These are phyloP conservation scores for Drosophila austrosaltans DNA, from an alignment of 2,888 invertebrate genomes.

Conservation along the genomic window DNA sequence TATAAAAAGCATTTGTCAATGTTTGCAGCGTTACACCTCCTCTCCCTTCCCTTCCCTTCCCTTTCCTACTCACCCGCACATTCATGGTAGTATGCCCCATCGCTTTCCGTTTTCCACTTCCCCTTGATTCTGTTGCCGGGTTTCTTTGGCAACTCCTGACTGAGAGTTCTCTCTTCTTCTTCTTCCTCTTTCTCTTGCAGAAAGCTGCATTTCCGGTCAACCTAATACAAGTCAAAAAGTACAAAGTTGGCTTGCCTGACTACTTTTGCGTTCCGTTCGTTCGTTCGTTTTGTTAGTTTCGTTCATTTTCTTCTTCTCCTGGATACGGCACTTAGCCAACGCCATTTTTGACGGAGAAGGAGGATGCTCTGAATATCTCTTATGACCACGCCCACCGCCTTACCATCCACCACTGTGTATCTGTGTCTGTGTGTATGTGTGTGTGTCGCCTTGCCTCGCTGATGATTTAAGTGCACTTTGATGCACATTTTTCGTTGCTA, in stretches of 20 bases:
- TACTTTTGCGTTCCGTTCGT: slow-evolving; percentile 36
- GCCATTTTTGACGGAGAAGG: slow-evolving; percentile 51
- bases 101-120: not conserved
- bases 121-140: not conserved
- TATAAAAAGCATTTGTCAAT: slow-evolving; percentile 64
- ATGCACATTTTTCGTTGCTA: slow-evolving; percentile 78
- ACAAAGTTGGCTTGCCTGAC: slow-evolving; percentile 63
- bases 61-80: not conserved
- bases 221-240: slow-evolving; percentile 75
- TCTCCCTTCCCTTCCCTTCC: not conserved
- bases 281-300: slow-evolving; percentile 33
- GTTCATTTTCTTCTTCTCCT: slow-evolving; percentile 30
- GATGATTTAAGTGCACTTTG: slow-evolving; percentile 79
- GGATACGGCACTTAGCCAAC: slow-evolving; percentile 75
- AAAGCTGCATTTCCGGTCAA: slow-evolving; percentile 13
- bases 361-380: slow-evolving; percentile 33
- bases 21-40: slow-evolving; percentile 27
- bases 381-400: slow-evolving; percentile 18
- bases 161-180: not conserved
- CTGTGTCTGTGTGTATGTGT: slow-evolving; percentile 63
- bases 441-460: slow-evolving; percentile 78
- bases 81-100: not conserved
- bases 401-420: slow-evolving; percentile 37
- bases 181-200: not conserved
- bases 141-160: slow-evolving; percentile 9